Percentiles rank a stretch among this genome's conserved stretches.
Conservation (phyloP, 1,140 invertebrate genomes). For the Papilio glaucus region DNA sequence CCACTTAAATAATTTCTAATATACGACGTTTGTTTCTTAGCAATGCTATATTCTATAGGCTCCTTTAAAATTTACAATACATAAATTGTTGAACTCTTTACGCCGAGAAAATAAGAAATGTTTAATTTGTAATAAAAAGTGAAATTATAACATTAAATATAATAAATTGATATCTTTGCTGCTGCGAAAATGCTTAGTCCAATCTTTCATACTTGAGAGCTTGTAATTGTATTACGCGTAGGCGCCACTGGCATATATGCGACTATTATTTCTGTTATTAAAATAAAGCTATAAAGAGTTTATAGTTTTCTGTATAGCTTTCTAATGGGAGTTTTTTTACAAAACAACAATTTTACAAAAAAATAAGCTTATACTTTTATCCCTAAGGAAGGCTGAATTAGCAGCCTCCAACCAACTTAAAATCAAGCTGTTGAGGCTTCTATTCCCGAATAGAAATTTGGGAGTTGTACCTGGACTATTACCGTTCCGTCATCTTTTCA, state of each 20-base stretch:
- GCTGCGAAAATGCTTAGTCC: background rate
- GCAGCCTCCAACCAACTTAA: too few species aligned
- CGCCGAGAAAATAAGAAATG: background rate
- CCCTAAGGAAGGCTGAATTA: too few species aligned
- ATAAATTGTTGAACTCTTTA: background rate
- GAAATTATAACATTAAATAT: background rate
- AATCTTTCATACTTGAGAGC: background rate
- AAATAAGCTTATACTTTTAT: too few species aligned
- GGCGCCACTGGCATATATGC: background rate
- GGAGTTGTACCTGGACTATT: too few species aligned
- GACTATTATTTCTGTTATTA: constrained; percentile 6
- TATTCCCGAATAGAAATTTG: too few species aligned
- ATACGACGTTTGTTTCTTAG: background rate
- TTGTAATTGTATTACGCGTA: background rate
- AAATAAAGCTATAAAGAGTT: constrained; percentile 37
- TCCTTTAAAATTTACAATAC: background rate
- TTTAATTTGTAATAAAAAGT: constrained; percentile 6
- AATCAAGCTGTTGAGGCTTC: too few species aligned
- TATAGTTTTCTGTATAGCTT: background rate
- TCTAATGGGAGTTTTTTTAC: constrained; percentile 37
- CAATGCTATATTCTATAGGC: background rate
- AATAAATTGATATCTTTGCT: background rate
- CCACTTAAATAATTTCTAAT: constrained; percentile 29
- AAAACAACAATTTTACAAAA: too few species aligned
- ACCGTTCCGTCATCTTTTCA: too few species aligned